Conservation (phyloP, 1,140 invertebrate species). For the Pararge aegeria region DNA sequence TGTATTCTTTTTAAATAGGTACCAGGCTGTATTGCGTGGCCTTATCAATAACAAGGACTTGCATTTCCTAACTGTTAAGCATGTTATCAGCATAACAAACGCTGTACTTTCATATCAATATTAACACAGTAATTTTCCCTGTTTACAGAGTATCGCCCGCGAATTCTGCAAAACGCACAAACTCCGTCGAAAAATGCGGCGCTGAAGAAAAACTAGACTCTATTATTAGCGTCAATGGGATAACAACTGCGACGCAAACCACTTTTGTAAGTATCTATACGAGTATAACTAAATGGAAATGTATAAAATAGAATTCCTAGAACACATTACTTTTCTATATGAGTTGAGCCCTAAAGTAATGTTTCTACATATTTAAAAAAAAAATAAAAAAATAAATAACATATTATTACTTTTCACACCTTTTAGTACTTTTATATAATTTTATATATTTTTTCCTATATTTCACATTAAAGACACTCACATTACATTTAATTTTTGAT, state of each 20-base stretch:
- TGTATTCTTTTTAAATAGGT: too few species aligned
- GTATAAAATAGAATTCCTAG: too few species aligned
- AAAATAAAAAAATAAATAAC: too few species aligned
- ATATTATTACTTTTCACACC: too few species aligned
- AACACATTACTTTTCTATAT: too few species aligned
- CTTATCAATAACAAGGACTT: not conserved
- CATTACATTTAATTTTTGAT: too few species aligned
- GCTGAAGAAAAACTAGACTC: conserved; percentile 64
- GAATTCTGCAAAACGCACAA: conserved; percentile 80
- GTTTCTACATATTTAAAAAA: too few species aligned
- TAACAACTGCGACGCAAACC: conserved; percentile 82
- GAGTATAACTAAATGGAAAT: not conserved
- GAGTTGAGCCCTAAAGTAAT: too few species aligned
- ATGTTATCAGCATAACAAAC: not conserved
- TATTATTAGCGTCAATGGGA: conserved; percentile 75
- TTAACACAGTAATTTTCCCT: not conserved
- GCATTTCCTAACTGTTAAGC: not conserved
- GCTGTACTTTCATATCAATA: not conserved
- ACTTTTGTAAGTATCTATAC: conserved; percentile 82
- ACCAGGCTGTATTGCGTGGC: not conserved
- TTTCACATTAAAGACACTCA: too few species aligned
- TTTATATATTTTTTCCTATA: too few species aligned
- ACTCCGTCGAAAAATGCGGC: conserved; percentile 63
- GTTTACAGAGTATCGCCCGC: conserved; percentile 84
- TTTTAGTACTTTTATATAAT: too few species aligned